Evolutionary conservation across 1,140 invertebrate genomes (phyloP), one percentile per base, ranked within the genome.

Genomic region (Drosophila aff.): DNA sequence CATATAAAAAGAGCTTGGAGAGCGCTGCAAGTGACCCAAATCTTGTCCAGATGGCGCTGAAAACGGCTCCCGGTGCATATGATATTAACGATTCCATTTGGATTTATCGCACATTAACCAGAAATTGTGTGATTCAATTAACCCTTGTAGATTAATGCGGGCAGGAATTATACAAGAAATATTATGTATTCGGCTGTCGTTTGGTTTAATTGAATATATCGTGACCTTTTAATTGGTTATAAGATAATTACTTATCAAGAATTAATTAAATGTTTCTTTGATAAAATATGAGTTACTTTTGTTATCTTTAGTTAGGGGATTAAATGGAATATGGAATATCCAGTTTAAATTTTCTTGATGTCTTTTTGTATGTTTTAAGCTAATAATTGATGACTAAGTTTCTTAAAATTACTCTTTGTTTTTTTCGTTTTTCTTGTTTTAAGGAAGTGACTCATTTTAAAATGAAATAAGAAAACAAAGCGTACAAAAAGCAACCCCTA

Each of bases 71-170:
- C 66, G 13, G 13, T 41, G 26, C 43, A 50, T 49, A 28, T 36
- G n/a, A 50, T 59, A 49, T 50, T 59, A 58, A 58, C 31, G 21
- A 69, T 53, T 28, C 44, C 36, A 71, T 41, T 58, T 26, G 68
- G 50, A 58, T 50, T 60, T 49, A 73, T 71, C 16, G 52, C 52
- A 50, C 53, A 60, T 43, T 72, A 60, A 60, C 67, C 38, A 28
- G n/a, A 59, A 73, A 26, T 73, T 73, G 53, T 49, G 53, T 60
- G 21, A 72, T 52, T 72, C 55, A 72, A 72, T 73, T 72, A 72
- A 72, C 33, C 67, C 38, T 50, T 71, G 18, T 31, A 41, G 46
- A 72, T 60, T 31, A 73, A 79, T 79, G 76, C 76, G 75, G 76
- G 75, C 31, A 23, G 36, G 23, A 41, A 40, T 36, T 52, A 71